Evolutionary conservation across 2,888 invertebrate species (phyloP).

Genomic region (Drosophila paranaensis): DNA sequence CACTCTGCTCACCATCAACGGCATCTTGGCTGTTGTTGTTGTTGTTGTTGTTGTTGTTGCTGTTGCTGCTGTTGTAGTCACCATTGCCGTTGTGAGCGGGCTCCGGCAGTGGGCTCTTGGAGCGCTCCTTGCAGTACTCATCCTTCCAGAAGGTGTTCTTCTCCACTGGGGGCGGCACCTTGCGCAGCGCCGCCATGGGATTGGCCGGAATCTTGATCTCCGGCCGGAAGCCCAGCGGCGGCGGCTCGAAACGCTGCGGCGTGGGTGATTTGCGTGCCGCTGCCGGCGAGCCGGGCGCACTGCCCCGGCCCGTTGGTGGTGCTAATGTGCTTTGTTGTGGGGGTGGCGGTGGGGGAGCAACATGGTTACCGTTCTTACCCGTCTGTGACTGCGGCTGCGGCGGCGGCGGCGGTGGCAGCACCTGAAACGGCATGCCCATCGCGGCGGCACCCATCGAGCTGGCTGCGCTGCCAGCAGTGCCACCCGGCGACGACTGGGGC

Average conservation of each 20-base stretch:
- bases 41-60: slow-evolving; percentile 24
- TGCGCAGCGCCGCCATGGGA: slow-evolving; percentile 89
- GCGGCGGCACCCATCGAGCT: slow-evolving; percentile 79
- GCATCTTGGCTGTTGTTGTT: slow-evolving; percentile 46
- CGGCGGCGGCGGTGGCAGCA: slow-evolving; percentile 85
- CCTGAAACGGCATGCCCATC: slow-evolving; percentile 77
- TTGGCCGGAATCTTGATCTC: slow-evolving; percentile 91
- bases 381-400: slow-evolving; percentile 64
- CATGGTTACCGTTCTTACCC: slow-evolving; percentile 84
- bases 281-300: slow-evolving; percentile 85
- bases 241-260: slow-evolving; percentile 85
- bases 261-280: slow-evolving; percentile 85
- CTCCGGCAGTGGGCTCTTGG: slow-evolving; percentile 84
- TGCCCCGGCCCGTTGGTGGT: slow-evolving; percentile 82
- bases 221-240: slow-evolving; percentile 87
- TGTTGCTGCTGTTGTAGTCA: slow-evolving; percentile 31
- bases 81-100: slow-evolving; percentile 22
- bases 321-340: slow-evolving; percentile 82
- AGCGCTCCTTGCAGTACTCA: slow-evolving; percentile 85
- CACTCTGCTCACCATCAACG: slow-evolving; percentile 75
- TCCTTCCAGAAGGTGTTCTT: slow-evolving; percentile 88
- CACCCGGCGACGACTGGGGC: slow-evolving; percentile 75
- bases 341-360: slow-evolving; percentile 84
- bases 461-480: slow-evolving; percentile 83
- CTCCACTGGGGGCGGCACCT: slow-evolving; percentile 89